A percentile compares a stretch with the other conserved stretches of the same genome.
phyloP scores from a whole-genome alignment of 2,888 invertebrate genomes.

The Trichopria drosophilae region DNA sequence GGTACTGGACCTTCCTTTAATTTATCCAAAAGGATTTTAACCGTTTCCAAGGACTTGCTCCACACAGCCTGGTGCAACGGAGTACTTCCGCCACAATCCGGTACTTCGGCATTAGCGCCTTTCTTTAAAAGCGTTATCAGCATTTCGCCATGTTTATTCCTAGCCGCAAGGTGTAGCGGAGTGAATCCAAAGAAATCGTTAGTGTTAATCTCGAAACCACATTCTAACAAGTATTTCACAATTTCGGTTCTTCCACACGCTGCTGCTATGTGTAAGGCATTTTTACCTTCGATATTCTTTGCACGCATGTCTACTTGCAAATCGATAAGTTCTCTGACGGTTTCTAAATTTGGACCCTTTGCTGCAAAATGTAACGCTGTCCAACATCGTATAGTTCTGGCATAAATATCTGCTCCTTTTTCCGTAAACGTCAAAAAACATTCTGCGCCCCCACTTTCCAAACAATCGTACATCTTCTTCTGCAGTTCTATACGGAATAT shows the following conservation, averaged over 20 bases:
- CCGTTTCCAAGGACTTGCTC: slow-evolving; percentile 7
- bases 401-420: slow-evolving; percentile 23
- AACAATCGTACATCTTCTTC: slow-evolving; percentile 28
- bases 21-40: slow-evolving; percentile 12
- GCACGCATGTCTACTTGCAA: slow-evolving; percentile 18
- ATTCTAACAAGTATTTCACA: slow-evolving; percentile 18
- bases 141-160: slow-evolving; percentile 3
- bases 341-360: slow-evolving; percentile 10
- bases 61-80: slow-evolving; percentile 3
- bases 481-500: slow-evolving; percentile 20
- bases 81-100: not conserved
- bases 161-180: slow-evolving; percentile 16
- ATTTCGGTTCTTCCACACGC: slow-evolving; percentile 6
- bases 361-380: slow-evolving; percentile 21
- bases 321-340: slow-evolving; percentile 13
- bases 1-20: too few species aligned
- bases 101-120: not conserved
- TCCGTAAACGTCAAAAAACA: slow-evolving; percentile 15
- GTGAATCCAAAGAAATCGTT: slow-evolving; percentile 9
- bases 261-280: slow-evolving; percentile 19
- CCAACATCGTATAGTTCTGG: slow-evolving; percentile 4
- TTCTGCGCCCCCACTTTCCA: slow-evolving; percentile 29
- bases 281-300: slow-evolving; percentile 11
- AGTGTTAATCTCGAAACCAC: not conserved
- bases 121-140: slow-evolving; percentile 11